Percentiles rank a stretch among this genome's conserved stretches.
phyloP scores from a whole-genome alignment of 2,113 vertebrate species.

The Nannobrachium achirus region DNA sequence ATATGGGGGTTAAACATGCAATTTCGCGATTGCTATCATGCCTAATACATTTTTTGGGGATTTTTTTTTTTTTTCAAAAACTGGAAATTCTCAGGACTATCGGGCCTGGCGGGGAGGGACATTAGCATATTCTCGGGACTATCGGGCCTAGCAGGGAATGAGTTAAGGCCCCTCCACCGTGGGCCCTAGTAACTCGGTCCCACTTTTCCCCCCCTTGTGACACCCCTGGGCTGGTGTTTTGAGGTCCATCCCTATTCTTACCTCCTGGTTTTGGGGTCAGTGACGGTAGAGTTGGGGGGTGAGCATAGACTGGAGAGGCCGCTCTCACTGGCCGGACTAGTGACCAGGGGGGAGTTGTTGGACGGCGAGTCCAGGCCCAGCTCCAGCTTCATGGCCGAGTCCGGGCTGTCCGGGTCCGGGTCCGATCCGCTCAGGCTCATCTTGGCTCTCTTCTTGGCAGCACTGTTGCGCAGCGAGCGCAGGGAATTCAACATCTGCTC shows the following conservation, averaged over 20 bases:
- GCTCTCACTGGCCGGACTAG: constrained; percentile 83
- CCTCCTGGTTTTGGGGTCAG: constrained; percentile 77
- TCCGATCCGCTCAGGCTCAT: constrained; percentile 80
- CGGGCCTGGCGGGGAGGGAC: too few species aligned
- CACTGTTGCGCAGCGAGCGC: constrained; percentile 86
- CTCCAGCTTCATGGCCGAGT: constrained; percentile 81
- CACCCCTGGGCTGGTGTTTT: too few species aligned
- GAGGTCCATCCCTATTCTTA: constrained; percentile 36
- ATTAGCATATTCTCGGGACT: too few species aligned
- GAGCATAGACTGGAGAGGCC: constrained; percentile 84
- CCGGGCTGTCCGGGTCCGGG: constrained; percentile 85
- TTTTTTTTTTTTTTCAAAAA: too few species aligned
- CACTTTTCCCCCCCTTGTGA: too few species aligned
- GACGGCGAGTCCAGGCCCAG: constrained; percentile 75
- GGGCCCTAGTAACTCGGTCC: too few species aligned
- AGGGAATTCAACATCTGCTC: constrained; percentile 91
- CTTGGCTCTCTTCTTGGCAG: constrained; percentile 92
- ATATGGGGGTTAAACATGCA: too few species aligned
- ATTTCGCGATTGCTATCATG: too few species aligned
- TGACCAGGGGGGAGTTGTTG: constrained; percentile 77
- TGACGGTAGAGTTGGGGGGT: constrained; percentile 66
- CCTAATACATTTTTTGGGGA: too few species aligned
- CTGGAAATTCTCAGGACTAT: too few species aligned
- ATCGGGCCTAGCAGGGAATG: too few species aligned
- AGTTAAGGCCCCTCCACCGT: too few species aligned